phyloP scores from a whole-genome alignment of 2,797 vertebrate species.

The Pantherophis alleghaniensis region DNA sequence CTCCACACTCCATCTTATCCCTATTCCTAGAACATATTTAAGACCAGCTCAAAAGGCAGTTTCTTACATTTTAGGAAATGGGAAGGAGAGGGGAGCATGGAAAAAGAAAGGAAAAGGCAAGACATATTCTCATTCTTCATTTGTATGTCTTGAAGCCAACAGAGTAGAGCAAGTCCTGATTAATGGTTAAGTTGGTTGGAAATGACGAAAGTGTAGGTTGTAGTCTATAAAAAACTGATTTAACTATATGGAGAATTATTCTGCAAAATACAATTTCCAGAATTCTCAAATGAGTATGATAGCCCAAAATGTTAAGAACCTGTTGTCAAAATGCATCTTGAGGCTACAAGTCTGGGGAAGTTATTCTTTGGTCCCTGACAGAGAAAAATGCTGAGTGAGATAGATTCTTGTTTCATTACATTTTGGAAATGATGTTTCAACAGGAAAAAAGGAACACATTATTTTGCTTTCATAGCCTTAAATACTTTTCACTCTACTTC shows the following conservation, averaged over 20 bases:
- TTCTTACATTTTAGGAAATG: background rate
- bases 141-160: background rate
- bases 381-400: background rate
- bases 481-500: slow-evolving; percentile 36
- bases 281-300: background rate
- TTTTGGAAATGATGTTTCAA: slow-evolving; percentile 18
- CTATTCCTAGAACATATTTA: background rate
- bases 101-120: background rate
- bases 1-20: background rate
- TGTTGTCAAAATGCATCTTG: background rate
- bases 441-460: slow-evolving; percentile 24
- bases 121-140: background rate
- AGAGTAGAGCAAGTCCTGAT: background rate
- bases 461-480: slow-evolving; percentile 38
- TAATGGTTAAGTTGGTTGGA: background rate
- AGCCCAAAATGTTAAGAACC: background rate
- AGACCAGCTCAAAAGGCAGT: background rate
- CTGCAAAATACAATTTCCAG: background rate
- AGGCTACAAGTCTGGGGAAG: background rate
- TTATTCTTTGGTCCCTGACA: background rate
- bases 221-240: background rate
- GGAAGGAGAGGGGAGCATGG: background rate
- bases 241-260: background rate
- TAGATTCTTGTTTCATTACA: background rate
- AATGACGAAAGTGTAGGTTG: background rate